These are phyloP conservation scores for Ictidomys tridecemlineatus DNA, from an alignment of 2,113 vertebrate genomes.

Conservation along the genomic window DNA sequence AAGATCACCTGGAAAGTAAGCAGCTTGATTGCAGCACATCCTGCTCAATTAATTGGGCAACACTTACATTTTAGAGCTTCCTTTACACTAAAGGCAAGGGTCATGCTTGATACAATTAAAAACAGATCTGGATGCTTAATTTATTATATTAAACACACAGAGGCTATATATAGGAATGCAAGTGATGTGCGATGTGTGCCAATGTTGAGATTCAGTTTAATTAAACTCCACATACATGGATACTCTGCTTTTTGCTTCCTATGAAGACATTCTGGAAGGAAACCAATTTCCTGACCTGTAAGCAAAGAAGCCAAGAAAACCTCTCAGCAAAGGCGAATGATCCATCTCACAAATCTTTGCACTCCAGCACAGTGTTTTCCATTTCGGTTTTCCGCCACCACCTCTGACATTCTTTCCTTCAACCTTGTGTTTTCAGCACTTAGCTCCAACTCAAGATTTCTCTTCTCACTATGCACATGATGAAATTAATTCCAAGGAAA, in stretches of 20 bases:
- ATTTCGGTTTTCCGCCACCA: no score
- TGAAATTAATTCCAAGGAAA: not conserved
- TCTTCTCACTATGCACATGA: not conserved
- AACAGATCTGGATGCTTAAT: not conserved
- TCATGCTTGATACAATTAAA: not conserved
- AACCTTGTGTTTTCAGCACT: not conserved
- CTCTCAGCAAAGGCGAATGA: not conserved
- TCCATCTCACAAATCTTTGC: no score
- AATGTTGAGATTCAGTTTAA: not conserved
- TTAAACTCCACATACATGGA: not conserved
- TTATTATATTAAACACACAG: not conserved
- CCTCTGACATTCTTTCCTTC: not conserved
- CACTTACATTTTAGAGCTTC: not conserved
- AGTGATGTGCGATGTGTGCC: not conserved
- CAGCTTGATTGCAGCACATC: rapidly evolving
- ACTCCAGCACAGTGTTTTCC: not conserved
- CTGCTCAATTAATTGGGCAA: not conserved
- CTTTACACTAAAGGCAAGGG: not conserved
- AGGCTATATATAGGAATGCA: not conserved
- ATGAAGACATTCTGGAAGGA: not conserved
- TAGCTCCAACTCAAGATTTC: not conserved
- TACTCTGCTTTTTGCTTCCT: not conserved
- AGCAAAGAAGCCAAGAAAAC: not conserved
- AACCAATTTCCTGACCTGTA: not conserved
- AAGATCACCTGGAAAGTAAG: rapidly evolving